Evolutionary conservation across 2,888 invertebrate species (phyloP), one percentile per base, ranked within the genome.

Genomic region (Tuta absoluta): DNA sequence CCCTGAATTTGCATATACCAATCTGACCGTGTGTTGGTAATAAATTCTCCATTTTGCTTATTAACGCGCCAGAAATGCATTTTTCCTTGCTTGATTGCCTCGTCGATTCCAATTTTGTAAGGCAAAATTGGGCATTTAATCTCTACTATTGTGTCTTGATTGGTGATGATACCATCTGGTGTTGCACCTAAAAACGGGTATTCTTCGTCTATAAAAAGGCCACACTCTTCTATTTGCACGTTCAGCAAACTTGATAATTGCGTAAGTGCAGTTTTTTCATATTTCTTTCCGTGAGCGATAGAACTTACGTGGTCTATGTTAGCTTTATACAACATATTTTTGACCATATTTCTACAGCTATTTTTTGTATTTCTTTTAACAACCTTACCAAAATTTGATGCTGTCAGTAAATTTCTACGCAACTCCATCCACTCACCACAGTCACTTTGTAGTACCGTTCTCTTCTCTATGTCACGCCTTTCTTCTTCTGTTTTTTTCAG

Each of bases 371-470:
- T 59, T 69, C 61, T 49, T 69, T 69, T 28, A 65, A 69, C 23
- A 57, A 72, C 63, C n/a, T 12, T 12, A 4, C 68, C 69, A 63
- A 73, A 71, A 41, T 71, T 70, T 10, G 71, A 72, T 0, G 71
- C 69, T 0, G 73, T 72, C n/a, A n/a, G n/a, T n/a, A n/a, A n/a
- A n/a, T n/a, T n/a, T n/a, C n/a, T n/a, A n/a, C n/a, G n/a, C n/a
- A n/a, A n/a, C n/a, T n/a, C n/a, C n/a, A n/a, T n/a, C n/a, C n/a
- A n/a, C n/a, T n/a, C n/a, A n/a, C n/a, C n/a, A n/a, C n/a, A n/a
- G n/a, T 28, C 69, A 19, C 69, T 61, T 66, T 74, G 75, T 24
- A 68, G 62, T 21, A 72, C 63, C 0, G 70, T 72, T 63, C 28
- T 28, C 28, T 65, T 57, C 53, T 70, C 68, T 19, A 71, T 66